These are phyloP conservation scores for Falco cherrug DNA, from an alignment of 2,797 vertebrate genomes.

Conservation along the genomic window DNA sequence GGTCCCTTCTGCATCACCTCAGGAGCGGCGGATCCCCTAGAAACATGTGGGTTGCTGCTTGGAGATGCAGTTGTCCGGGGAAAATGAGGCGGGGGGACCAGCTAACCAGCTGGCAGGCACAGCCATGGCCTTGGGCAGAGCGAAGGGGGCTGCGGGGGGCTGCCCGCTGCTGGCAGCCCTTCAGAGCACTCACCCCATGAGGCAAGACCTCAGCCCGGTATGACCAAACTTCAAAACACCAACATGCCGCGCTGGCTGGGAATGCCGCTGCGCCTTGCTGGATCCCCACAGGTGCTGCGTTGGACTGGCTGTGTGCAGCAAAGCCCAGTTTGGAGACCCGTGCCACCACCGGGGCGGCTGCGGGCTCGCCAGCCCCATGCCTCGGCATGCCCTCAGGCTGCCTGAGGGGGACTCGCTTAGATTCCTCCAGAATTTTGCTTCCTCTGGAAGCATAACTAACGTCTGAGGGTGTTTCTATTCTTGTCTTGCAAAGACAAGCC, in stretches of 20 bases:
- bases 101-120: neutral
- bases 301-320: rapidly evolving
- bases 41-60: neutral
- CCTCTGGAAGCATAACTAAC: neutral
- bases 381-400: rapidly evolving
- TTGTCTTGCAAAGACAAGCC: neutral
- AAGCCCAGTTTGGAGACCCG: neutral
- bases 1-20: neutral
- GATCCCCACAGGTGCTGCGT: rapidly evolving
- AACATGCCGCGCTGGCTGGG: rapidly evolving
- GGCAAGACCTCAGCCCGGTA: neutral
- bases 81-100: neutral
- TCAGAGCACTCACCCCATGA: rapidly evolving
- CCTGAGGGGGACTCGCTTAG: too few relatives aligned
- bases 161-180: neutral
- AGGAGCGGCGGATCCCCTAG: neutral
- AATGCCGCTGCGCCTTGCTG: rapidly evolving
- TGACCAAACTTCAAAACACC: too few relatives aligned
- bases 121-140: neutral
- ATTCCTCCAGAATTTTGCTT: neutral
- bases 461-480: neutral
- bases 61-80: neutral
- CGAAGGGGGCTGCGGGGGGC: neutral
- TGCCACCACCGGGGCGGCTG: rapidly evolving
- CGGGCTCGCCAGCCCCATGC: rapidly evolving